Percentiles rank a stretch among this genome's conserved stretches.
Conservation (phyloP, 2,888 invertebrate species). For the Ganaspis brasiliensis region DNA sequence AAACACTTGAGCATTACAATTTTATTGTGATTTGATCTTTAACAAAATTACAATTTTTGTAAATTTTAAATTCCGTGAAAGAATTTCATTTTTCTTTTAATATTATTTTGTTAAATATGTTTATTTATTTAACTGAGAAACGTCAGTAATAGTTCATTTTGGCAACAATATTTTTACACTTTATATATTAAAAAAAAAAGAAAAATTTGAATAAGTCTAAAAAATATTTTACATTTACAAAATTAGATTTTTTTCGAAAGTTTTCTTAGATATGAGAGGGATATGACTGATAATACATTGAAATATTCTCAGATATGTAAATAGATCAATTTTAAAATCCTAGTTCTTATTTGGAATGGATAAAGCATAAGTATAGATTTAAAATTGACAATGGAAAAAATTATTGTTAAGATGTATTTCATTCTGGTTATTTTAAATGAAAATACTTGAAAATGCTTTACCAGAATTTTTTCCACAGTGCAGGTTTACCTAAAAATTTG, state of each 20-base stretch:
- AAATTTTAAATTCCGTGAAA: background rate
- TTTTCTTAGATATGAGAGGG: slow-evolving; percentile 26
- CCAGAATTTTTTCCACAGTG: no score
- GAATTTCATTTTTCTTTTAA: background rate
- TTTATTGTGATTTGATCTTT: no score
- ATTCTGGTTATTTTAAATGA: no score
- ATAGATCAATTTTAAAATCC: slow-evolving; percentile 16
- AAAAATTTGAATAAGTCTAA: slow-evolving; percentile 31
- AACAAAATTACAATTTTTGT: no score
- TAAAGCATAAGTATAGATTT: background rate
- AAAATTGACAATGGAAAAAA: no score
- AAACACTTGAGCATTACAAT: slow-evolving; percentile 19
- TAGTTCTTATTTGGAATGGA: slow-evolving; percentile 1
- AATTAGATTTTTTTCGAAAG: slow-evolving; percentile 38
- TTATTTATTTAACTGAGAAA: background rate
- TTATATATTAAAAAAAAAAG: slow-evolving; percentile 14
- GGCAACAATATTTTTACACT: slow-evolving; percentile 3
- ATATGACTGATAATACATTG: slow-evolving; percentile 25
- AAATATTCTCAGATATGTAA: slow-evolving; percentile 31
- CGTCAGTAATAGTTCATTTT: background rate
- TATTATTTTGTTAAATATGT: background rate
- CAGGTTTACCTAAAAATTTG: no score
- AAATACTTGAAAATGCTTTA: no score
- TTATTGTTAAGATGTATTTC: no score
- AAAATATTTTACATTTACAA: slow-evolving; percentile 33